These are phyloP conservation scores for Caracal caracal DNA, from an alignment of 2,113 vertebrate genomes.

Conservation along the genomic window DNA sequence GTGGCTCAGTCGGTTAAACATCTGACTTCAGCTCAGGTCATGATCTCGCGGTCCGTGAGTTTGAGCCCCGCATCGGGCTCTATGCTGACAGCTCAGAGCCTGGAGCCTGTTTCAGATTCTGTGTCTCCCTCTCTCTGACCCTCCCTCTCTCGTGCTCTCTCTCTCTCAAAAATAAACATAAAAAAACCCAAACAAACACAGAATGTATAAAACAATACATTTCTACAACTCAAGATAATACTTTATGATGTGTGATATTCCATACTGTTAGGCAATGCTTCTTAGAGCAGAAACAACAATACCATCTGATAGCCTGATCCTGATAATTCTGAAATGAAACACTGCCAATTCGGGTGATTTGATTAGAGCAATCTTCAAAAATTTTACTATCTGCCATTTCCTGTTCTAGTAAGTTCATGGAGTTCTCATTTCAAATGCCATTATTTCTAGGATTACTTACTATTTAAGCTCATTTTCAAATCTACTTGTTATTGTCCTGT, in stretches of 20 bases:
- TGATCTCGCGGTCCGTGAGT: no score
- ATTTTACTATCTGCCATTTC: not conserved
- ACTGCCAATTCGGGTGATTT: not conserved
- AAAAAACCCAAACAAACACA: not conserved
- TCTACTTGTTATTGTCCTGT: not conserved
- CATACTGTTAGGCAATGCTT: no score
- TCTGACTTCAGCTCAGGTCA: no score
- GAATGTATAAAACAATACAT: not conserved
- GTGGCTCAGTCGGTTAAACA: no score
- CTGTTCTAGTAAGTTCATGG: not conserved
- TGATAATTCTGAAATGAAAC: not conserved
- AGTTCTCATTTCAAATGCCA: not conserved
- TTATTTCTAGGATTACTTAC: not conserved
- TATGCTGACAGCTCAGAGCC: no score
- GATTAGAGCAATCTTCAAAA: not conserved
- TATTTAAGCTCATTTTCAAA: not conserved
- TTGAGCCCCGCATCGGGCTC: no score
- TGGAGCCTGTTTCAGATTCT: no score
- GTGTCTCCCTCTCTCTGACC: no score
- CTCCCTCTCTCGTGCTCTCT: no score
- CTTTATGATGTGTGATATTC: not conserved
- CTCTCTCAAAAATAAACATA: no score
- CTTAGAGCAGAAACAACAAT: not conserved
- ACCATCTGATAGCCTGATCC: no score
- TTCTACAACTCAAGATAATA: not conserved